Base-by-base conservation (phyloP, 2,113 vertebrate species). In the Cebidichthys violaceus region DNA sequence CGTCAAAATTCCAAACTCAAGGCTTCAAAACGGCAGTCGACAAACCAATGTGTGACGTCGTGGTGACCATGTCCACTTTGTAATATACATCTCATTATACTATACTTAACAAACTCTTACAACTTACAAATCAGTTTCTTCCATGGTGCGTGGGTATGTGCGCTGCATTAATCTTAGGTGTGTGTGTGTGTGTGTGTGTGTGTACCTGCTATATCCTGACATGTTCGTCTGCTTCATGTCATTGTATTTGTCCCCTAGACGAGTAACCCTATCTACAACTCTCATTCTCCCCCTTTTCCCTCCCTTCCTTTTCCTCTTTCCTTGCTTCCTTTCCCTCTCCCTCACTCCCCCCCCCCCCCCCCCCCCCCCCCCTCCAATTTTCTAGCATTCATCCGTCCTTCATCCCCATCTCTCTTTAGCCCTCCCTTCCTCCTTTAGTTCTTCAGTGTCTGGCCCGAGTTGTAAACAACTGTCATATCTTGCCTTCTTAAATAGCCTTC, bases 401-500 rank as follows among this genome's bases (percentile, higher is more conserved):
- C 79, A 57, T 27, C 33, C 52, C 50, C 13, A 11, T 43, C 67
- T 73, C 43, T 75, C 75, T 75, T 71, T 22, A 52, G 22, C 35
- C 47, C 71, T 68, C 66, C 39, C 29, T 74, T 76, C 54, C 37
- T 71, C 59, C 71, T 35, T 81, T 29, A 73, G 70, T 68, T 82
- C 78, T 75, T 89, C 69, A 61, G 33, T 87, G 90, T 92, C 89
- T 84, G 66, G 82, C 68, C 70, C 29, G 29, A 90, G 86, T 94
- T 92, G 92, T 94, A 93, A 93, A 92, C 93, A 93, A 94, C 92
- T 92, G 89, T 92, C 91, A 92, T 91, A 92, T 89, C 79, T 88
- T 70, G 57, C 85, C 92, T 85, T 93, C 90, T 92, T 92, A 92
- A 94, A 93, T 89, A 92, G 89, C 87, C 89, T 87, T 93, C 83